Evolutionary conservation across 1,140 invertebrate genomes (phyloP).

Genomic region (Neoseiulus cucumeris): DNA sequence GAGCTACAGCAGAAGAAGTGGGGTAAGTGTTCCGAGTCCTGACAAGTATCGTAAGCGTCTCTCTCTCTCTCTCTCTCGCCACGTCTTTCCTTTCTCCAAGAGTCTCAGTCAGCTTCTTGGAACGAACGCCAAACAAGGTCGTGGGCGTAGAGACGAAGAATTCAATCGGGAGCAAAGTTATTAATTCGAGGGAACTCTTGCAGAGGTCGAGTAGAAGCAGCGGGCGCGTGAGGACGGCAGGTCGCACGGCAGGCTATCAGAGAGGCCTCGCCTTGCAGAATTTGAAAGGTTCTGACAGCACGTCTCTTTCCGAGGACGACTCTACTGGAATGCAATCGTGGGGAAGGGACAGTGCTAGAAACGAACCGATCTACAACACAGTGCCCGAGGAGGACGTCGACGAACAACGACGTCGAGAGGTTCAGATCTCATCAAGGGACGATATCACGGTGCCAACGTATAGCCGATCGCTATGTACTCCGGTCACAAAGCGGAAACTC

Average conservation of each 20-base stretch:
- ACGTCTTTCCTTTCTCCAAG: background rate
- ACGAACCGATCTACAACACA: constrained; percentile 1
- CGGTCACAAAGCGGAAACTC: background rate
- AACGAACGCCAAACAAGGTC: background rate
- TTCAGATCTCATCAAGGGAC: background rate
- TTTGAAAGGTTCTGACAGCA: background rate
- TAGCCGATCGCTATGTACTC: background rate
- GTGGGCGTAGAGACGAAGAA: too few species aligned
- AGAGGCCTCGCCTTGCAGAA: background rate
- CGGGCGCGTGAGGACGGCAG: background rate
- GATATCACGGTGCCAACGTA: constrained; percentile 3
- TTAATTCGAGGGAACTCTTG: background rate
- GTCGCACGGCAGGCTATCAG: background rate
- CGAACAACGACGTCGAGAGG: background rate
- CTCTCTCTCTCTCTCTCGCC: background rate
- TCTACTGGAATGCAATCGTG: constrained; percentile 1
- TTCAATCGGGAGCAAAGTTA: too few species aligned
- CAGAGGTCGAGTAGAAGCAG: constrained; percentile 10
- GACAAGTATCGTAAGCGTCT: background rate
- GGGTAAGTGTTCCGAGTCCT: background rate
- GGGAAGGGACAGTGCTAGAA: background rate
- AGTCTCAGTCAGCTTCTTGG: background rate
- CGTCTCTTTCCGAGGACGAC: constrained; percentile 1
- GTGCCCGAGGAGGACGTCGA: background rate
- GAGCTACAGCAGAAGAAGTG: background rate